A percentile compares a stretch with the other conserved stretches of the same genome.
These are phyloP conservation scores for Fistularia commersonii DNA, from an alignment of 2,797 vertebrate genomes.

Conservation along the genomic window DNA sequence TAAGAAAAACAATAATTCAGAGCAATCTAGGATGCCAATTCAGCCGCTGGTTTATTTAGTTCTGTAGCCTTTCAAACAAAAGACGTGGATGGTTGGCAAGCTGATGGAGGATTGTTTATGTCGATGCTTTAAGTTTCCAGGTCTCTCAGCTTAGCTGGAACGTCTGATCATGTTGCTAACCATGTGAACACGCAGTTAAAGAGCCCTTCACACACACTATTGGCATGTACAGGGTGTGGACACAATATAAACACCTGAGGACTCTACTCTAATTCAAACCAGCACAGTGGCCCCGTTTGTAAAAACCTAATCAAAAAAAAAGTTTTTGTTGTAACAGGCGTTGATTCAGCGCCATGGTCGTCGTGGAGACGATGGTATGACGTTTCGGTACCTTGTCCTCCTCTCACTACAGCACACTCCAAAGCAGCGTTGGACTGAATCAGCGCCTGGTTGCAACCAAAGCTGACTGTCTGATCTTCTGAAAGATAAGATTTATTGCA, in stretches of 20 bases:
- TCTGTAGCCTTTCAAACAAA: conserved; percentile 1
- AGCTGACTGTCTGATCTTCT: neutral
- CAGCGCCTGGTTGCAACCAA: neutral
- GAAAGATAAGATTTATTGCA: conserved; percentile 17
- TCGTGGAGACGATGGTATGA: too few species aligned
- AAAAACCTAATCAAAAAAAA: conserved; percentile 1
- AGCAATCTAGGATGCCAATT: conserved; percentile 4
- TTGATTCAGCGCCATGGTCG: conserved; percentile 6
- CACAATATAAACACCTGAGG: conserved; percentile 13
- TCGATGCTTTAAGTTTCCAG: neutral
- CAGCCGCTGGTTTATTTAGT: conserved; percentile 16
- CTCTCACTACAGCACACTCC: neutral
- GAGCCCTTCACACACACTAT: conserved; percentile 58
- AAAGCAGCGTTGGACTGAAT: neutral
- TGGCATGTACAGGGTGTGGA: conserved; percentile 30
- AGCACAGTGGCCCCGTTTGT: conserved; percentile 2
- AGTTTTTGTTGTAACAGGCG: neutral
- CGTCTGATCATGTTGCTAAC: conserved; percentile 10
- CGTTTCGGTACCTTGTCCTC: conserved; percentile 4
- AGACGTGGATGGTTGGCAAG: conserved; percentile 9
- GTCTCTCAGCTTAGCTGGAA: conserved; percentile 14
- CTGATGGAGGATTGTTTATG: conserved; percentile 2
- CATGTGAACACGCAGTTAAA: conserved; percentile 18
- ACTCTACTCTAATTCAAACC: conserved; percentile 2
- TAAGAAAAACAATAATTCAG: neutral